Evolutionary conservation across 2,888 invertebrate genomes (phyloP).

Genomic region (Papilio gigon): DNA sequence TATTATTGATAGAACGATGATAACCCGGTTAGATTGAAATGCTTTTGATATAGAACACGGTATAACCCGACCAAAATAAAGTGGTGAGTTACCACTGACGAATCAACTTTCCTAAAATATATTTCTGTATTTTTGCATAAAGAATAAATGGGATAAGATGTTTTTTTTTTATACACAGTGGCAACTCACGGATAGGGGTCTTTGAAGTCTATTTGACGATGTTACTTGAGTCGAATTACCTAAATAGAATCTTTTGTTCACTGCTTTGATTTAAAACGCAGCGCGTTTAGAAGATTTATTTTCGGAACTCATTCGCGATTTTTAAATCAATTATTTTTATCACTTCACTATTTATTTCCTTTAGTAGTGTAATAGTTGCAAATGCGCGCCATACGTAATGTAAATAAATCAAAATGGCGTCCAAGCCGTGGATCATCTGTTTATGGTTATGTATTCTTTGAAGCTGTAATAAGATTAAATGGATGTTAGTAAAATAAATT

Average conservation of each 20-base stretch:
- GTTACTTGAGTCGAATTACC: neutral
- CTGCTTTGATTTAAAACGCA: neutral
- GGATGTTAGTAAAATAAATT: slow-evolving; percentile 76
- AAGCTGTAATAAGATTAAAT: slow-evolving; percentile 66
- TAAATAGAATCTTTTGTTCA: neutral
- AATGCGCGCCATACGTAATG: slow-evolving; percentile 45
- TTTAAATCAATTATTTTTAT: slow-evolving; percentile 32
- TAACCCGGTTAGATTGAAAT: neutral
- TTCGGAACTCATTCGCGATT: no score
- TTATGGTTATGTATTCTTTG: slow-evolving; percentile 53
- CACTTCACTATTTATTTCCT: slow-evolving; percentile 40
- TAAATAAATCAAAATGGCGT: slow-evolving; percentile 46
- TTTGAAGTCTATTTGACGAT: neutral
- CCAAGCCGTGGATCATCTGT: slow-evolving; percentile 44
- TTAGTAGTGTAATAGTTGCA: slow-evolving; percentile 29
- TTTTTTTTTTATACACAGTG: neutral
- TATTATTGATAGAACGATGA: slow-evolving; percentile 29
- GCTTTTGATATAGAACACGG: neutral
- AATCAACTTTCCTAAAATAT: neutral
- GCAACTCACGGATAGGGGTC: neutral
- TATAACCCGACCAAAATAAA: neutral
- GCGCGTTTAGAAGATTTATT: neutral
- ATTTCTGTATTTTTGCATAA: neutral
- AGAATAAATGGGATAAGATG: neutral
- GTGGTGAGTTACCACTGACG: neutral